These are phyloP conservation scores for Tiliqua scincoides DNA, from an alignment of 2,113 vertebrate genomes.

Conservation along the genomic window DNA sequence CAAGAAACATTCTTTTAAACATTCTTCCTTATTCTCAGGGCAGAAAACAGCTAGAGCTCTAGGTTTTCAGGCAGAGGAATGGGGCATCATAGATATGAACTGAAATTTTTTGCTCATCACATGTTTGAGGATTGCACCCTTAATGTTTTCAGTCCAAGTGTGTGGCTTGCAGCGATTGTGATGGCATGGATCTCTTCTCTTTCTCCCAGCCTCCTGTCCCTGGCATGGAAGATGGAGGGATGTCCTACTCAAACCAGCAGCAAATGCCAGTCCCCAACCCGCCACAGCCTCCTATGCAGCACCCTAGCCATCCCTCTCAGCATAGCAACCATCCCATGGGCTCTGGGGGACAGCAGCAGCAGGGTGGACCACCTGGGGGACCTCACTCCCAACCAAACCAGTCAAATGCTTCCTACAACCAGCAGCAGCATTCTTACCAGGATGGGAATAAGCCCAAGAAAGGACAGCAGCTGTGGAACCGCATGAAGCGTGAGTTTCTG, in stretches of 20 bases:
- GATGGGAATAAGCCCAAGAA: constrained; percentile 74
- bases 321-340: constrained; percentile 52
- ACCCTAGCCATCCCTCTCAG: constrained; percentile 18
- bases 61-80: not conserved
- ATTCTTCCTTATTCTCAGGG: not conserved
- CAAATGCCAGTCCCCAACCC: constrained; percentile 58
- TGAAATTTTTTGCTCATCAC: not conserved
- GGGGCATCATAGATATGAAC: not conserved
- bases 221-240: constrained; percentile 72
- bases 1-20: not conserved
- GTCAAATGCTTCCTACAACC: constrained; percentile 73
- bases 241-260: constrained; percentile 65
- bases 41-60: not conserved
- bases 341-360: constrained; percentile 59
- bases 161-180: not conserved
- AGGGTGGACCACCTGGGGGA: constrained; percentile 42
- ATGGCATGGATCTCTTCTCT: not conserved
- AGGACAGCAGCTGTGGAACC: constrained; percentile 87
- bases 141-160: not conserved
- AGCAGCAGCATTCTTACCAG: constrained; percentile 76
- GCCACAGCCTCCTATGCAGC: constrained; percentile 59
- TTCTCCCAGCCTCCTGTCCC: constrained; percentile 66
- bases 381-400: constrained; percentile 76
- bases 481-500: constrained; percentile 76
- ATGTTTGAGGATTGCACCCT: not conserved